Evolutionary conservation across 2,888 invertebrate species (phyloP).

Genomic region (Yponomeuta evonymella): DNA sequence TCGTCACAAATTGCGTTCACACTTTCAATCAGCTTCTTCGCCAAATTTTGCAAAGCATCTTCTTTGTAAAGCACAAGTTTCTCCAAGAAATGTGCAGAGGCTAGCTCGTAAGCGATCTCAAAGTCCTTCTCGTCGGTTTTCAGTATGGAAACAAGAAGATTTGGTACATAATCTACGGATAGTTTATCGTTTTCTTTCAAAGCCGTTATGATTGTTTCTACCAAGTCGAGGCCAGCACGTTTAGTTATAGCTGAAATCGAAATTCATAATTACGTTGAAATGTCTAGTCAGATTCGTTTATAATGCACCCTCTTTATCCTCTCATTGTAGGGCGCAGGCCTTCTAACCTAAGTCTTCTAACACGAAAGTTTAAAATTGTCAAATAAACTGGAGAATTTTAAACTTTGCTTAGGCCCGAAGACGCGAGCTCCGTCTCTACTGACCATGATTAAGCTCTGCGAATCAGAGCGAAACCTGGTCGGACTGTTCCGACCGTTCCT

Average conservation of each 20-base stretch:
- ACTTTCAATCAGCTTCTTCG: slow-evolving; percentile 22
- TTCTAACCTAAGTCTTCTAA: too few species aligned
- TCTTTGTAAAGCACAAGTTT: slow-evolving; percentile 39
- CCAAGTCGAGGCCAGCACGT: slow-evolving; percentile 38
- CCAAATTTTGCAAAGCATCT: slow-evolving; percentile 21
- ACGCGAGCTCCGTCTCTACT: too few species aligned
- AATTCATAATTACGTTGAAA: not conserved
- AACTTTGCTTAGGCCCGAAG: too few species aligned
- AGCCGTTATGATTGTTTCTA: slow-evolving; percentile 33
- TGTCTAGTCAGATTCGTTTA: too few species aligned
- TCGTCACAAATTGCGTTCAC: slow-evolving; percentile 6
- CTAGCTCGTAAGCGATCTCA: slow-evolving; percentile 29
- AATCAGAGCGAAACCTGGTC: too few species aligned
- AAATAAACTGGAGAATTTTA: too few species aligned
- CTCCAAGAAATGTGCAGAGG: slow-evolving; percentile 34
- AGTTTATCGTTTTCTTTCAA: slow-evolving; percentile 40
- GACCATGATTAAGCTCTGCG: too few species aligned
- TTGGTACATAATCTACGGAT: slow-evolving; percentile 33
- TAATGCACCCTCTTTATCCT: too few species aligned
- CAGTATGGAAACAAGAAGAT: slow-evolving; percentile 30
- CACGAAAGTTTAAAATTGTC: too few species aligned
- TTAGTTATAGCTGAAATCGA: slow-evolving; percentile 36
- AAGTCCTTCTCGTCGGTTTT: slow-evolving; percentile 28
- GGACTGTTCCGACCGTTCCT: too few species aligned
- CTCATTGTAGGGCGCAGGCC: too few species aligned